Conservation (phyloP, 2,113 vertebrate species). For the Saccopteryx bilineata region DNA sequence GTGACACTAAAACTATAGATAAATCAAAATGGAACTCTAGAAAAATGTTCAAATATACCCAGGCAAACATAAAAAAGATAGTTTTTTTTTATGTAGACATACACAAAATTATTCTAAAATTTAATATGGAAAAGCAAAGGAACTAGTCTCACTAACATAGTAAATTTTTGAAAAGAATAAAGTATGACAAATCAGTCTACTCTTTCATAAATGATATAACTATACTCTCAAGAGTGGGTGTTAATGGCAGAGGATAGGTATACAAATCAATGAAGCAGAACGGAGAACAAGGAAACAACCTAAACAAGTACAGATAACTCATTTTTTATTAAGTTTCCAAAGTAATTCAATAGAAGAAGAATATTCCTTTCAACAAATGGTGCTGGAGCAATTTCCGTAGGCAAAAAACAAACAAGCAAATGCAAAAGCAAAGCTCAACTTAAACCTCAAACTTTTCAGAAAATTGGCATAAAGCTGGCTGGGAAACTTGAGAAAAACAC, state of each 20-base stretch:
- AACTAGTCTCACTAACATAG: not conserved
- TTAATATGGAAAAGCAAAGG: not conserved
- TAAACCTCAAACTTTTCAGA: not conserved
- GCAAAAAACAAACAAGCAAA: not conserved
- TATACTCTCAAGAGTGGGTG: not conserved
- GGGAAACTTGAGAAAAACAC: not conserved
- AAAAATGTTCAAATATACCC: not conserved
- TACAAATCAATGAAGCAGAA: not conserved
- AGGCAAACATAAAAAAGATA: not conserved
- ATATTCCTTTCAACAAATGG: not conserved
- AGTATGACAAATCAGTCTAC: not conserved
- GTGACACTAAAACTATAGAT: not conserved
- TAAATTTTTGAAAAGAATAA: not conserved
- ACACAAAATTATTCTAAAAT: not conserved
- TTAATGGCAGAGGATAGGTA: not conserved
- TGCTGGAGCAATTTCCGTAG: not conserved
- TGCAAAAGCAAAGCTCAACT: not conserved
- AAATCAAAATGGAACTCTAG: constrained; percentile 27
- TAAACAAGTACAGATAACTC: not conserved
- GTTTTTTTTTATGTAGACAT: not conserved
- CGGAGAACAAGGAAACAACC: not conserved
- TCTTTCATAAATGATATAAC: not conserved
- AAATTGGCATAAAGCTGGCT: not conserved
- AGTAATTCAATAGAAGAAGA: not conserved
- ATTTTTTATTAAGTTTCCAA: not conserved